Percentiles rank a stretch among this genome's conserved stretches.
Evolutionary conservation across 2,888 invertebrate genomes (phyloP).

Genomic region (Cyrtodaria siliqua): DNA sequence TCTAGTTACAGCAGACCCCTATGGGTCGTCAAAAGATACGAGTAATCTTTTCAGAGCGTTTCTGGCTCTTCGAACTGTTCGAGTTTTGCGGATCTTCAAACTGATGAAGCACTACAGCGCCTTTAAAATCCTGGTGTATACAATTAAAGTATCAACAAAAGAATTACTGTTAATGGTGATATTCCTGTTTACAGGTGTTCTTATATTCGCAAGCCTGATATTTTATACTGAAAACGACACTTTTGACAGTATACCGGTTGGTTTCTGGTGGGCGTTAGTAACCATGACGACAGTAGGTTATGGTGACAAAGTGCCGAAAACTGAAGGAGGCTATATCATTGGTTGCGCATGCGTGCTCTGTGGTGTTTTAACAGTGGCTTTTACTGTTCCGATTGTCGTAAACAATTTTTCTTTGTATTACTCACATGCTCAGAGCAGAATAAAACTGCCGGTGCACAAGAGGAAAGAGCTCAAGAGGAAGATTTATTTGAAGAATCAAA

Average conservation of each 20-base stretch:
- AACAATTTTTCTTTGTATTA: conserved; percentile 85
- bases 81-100: conserved; percentile 84
- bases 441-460: conserved; percentile 80
- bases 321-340: conserved; percentile 81
- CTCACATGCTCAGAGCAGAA: conserved; percentile 84
- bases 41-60: conserved; percentile 77
- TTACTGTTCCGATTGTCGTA: conserved; percentile 85
- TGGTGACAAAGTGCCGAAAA: conserved; percentile 83
- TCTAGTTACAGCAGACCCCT: conserved; percentile 73
- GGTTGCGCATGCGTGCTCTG: conserved; percentile 84
- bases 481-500: conserved; percentile 77
- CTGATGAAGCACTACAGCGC: conserved; percentile 86
- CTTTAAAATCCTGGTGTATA: conserved; percentile 84
- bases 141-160: conserved; percentile 84
- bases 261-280: conserved; percentile 85
- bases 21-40: conserved; percentile 68
- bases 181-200: conserved; percentile 84
- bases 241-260: conserved; percentile 84
- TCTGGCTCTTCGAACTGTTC: conserved; percentile 80
- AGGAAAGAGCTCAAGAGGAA: conserved; percentile 78
- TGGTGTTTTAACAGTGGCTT: conserved; percentile 84
- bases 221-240: conserved; percentile 83
- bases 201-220: conserved; percentile 85
- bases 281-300: conserved; percentile 86
- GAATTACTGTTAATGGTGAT: conserved; percentile 84